These are phyloP conservation scores for Corythoichthys intestinalis DNA, from an alignment of 2,113 vertebrate genomes.

Conservation along the genomic window DNA sequence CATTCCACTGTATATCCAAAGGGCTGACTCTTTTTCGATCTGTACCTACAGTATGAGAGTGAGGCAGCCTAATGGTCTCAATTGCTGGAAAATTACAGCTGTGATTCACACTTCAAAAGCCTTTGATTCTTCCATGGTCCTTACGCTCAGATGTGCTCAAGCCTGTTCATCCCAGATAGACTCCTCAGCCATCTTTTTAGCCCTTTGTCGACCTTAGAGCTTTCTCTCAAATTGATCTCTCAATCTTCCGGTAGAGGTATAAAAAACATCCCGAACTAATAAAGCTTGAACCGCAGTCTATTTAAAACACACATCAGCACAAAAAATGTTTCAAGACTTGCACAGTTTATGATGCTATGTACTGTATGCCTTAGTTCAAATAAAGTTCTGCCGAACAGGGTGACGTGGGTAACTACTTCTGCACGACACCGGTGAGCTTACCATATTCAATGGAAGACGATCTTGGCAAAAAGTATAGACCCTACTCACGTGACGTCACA, in stretches of 20 bases:
- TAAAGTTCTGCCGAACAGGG: conserved; percentile 9
- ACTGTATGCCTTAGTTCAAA: not conserved
- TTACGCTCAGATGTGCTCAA: conserved; percentile 48
- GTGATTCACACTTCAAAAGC: conserved; percentile 64
- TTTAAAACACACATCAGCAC: conserved; percentile 9
- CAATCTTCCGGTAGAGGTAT: not conserved
- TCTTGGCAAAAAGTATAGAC: too few relatives aligned
- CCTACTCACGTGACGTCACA: too few relatives aligned
- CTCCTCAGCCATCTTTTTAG: conserved; percentile 45
- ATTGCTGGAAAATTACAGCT: conserved; percentile 61
- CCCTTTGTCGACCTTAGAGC: conserved; percentile 21
- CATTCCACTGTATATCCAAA: conserved; percentile 36
- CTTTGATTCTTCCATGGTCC: conserved; percentile 54
- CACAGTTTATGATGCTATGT: not conserved
- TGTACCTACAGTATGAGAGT: conserved; percentile 34
- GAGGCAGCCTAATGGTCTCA: conserved; percentile 56
- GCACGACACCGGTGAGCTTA: too few relatives aligned
- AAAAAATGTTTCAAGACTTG: conserved; percentile 10
- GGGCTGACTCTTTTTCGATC: conserved; percentile 45
- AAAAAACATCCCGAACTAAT: conserved; percentile 4
- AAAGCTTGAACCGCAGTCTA: conserved; percentile 5
- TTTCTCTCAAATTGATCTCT: conserved; percentile 39
- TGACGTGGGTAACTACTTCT: too few relatives aligned
- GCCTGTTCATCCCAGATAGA: conserved; percentile 39
- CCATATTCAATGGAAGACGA: too few relatives aligned